These are phyloP conservation scores for Lytechinus variegatus DNA, from an alignment of 35 echinoderm and acorn worm genomes.

Conservation along the genomic window DNA sequence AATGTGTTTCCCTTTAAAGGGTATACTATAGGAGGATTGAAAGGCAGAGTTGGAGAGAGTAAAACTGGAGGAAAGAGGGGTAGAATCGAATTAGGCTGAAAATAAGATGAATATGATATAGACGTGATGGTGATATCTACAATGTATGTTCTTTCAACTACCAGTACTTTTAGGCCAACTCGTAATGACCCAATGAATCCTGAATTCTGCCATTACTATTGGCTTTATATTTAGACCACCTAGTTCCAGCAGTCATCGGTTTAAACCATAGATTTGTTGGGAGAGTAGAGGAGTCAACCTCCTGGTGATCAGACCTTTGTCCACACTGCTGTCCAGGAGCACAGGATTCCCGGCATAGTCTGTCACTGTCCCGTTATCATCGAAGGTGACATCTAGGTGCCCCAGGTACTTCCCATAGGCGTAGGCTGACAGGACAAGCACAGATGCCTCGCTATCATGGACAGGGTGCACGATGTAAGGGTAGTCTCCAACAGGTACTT, in stretches of 20 bases:
- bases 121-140: no score
- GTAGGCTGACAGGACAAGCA: constrained; percentile 79
- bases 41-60: neutral
- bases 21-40: neutral
- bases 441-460: constrained; percentile 61
- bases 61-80: neutral
- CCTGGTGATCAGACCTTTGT: constrained; percentile 62
- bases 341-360: constrained; percentile 83
- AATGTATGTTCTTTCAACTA: no score
- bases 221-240: no score
- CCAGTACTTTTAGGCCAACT: no score
- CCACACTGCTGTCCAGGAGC: constrained; percentile 74
- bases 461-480: constrained; percentile 69
- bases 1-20: no score
- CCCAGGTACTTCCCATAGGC: constrained; percentile 96
- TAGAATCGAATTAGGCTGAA: neutral
- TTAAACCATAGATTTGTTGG: no score
- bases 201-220: no score
- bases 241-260: no score
- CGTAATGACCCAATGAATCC: no score
- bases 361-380: constrained; percentile 75
- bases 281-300: neutral
- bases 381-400: constrained; percentile 72
- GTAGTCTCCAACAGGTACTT: constrained; percentile 75
- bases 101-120: no score